Evolutionary conservation across 2,888 invertebrate species (phyloP).

Genomic region (Drepana falcataria): DNA sequence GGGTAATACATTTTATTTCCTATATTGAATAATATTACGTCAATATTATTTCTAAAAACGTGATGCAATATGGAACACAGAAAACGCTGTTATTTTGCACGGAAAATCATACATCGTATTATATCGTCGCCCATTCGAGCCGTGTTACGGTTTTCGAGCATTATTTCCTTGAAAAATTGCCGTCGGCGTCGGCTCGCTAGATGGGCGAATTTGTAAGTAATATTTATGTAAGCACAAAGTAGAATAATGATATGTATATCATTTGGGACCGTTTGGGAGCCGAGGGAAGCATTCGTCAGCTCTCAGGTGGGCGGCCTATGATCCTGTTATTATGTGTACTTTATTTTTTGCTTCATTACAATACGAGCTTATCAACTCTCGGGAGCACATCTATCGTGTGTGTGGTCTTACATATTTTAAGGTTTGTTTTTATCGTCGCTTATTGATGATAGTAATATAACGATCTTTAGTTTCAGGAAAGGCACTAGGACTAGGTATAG

Average conservation of each 20-base stretch:
- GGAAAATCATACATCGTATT: background rate
- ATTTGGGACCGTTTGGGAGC: constrained; percentile 55
- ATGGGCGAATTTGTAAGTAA: constrained; percentile 63
- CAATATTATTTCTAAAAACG: too few relatives aligned
- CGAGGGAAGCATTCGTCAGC: constrained; percentile 67
- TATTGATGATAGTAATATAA: background rate
- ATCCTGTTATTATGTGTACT: constrained; percentile 51
- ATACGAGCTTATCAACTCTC: constrained; percentile 37
- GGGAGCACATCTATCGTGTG: constrained; percentile 17
- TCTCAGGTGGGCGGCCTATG: constrained; percentile 61
- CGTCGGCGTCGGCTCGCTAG: constrained; percentile 38
- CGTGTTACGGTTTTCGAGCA: constrained; percentile 27
- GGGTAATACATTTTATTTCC: too few relatives aligned
- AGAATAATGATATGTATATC: constrained; percentile 73
- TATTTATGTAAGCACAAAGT: constrained; percentile 64
- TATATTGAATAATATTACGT: too few relatives aligned
- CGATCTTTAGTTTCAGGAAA: too few relatives aligned
- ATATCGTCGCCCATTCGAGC: constrained; percentile 11
- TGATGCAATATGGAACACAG: background rate
- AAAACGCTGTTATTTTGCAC: constrained; percentile 7
- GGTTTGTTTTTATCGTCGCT: background rate
- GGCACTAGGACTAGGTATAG: too few relatives aligned
- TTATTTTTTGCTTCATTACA: constrained; percentile 63
- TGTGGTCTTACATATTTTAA: constrained; percentile 31
- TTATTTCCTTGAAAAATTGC: constrained; percentile 64